Evolutionary conservation across 2,888 invertebrate species (phyloP).

Genomic region (Drosophila limbata): DNA sequence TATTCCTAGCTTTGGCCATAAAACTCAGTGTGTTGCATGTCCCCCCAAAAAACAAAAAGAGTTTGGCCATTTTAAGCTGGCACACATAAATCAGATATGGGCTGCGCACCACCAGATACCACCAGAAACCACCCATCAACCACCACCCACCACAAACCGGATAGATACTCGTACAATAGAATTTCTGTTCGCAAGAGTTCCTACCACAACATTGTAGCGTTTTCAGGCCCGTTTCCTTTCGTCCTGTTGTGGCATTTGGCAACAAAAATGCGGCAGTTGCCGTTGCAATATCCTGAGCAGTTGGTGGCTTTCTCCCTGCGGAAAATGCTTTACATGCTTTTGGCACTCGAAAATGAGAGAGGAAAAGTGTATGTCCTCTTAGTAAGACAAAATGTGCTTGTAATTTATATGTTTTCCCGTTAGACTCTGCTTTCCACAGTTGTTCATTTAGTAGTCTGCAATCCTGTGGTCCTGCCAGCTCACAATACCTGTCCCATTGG

Average conservation of each 20-base stretch:
- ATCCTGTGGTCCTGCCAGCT: constrained; percentile 1
- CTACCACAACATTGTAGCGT: constrained; percentile 51
- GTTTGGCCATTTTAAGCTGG: constrained; percentile 13
- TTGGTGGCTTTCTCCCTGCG: constrained; percentile 27
- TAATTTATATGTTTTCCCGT: constrained; percentile 48
- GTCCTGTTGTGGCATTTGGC: constrained; percentile 40
- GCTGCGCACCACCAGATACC: neutral
- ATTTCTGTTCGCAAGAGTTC: constrained; percentile 34
- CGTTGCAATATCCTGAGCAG: constrained; percentile 8
- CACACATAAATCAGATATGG: constrained; percentile 47
- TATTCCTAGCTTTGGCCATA: constrained; percentile 28
- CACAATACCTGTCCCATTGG: constrained; percentile 12
- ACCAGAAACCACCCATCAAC: neutral
- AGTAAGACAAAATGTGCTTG: constrained; percentile 25
- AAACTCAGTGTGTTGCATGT: constrained; percentile 12
- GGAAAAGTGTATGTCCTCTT: neutral
- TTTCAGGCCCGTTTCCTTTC: constrained; percentile 1
- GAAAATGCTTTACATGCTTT: constrained; percentile 51
- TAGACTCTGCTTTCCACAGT: constrained; percentile 19
- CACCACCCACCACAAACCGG: neutral
- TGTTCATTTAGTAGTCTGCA: constrained; percentile 23
- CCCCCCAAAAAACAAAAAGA: constrained; percentile 6
- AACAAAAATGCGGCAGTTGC: constrained; percentile 23
- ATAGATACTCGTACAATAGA: neutral
- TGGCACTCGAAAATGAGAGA: constrained; percentile 46